A percentile compares a stretch with the other conserved stretches of the same genome.
phyloP scores from a whole-genome alignment of 2,113 vertebrate genomes.

The Hemiscyllium ocellatum region DNA sequence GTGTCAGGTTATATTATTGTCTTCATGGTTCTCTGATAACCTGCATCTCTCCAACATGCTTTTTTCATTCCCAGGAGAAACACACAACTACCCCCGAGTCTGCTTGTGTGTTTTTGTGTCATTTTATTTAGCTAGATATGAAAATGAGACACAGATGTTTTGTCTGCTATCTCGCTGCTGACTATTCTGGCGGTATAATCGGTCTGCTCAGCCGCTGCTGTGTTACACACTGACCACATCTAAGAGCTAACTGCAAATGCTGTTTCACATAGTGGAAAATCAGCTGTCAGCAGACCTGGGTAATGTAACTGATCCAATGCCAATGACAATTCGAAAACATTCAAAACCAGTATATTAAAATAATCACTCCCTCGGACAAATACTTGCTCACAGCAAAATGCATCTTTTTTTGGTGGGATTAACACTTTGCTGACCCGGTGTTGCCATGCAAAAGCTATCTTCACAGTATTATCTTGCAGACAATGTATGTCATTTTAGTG shows the following conservation, averaged over 20 bases:
- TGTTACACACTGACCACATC: slow-evolving; percentile 37
- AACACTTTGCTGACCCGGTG: not conserved
- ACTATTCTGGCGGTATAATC: slow-evolving; percentile 37
- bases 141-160: slow-evolving; percentile 50
- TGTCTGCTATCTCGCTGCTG: slow-evolving; percentile 36
- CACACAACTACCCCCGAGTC: slow-evolving; percentile 42
- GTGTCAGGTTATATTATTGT: slow-evolving; percentile 99
- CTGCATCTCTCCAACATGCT: slow-evolving; percentile 45
- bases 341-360: slow-evolving; percentile 32
- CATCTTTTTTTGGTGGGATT: slow-evolving; percentile 19
- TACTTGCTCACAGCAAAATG: slow-evolving; percentile 35
- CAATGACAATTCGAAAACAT: slow-evolving; percentile 35
- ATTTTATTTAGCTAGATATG: slow-evolving; percentile 45
- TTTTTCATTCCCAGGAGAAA: slow-evolving; percentile 45
- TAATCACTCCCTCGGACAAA: slow-evolving; percentile 23
- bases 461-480: not conserved
- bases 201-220: slow-evolving; percentile 34
- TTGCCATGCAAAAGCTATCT: slow-evolving; percentile 25
- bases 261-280: slow-evolving; percentile 38
- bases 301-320: slow-evolving; percentile 32
- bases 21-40: slow-evolving; percentile 95
- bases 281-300: slow-evolving; percentile 36
- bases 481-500: not conserved
- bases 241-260: slow-evolving; percentile 33
- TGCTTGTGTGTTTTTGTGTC: slow-evolving; percentile 40